Percentiles rank a stretch among this genome's conserved stretches.
These are phyloP conservation scores for Sinocyclocheilus grahami DNA, from an alignment of 2,113 vertebrate genomes.

Conservation along the genomic window DNA sequence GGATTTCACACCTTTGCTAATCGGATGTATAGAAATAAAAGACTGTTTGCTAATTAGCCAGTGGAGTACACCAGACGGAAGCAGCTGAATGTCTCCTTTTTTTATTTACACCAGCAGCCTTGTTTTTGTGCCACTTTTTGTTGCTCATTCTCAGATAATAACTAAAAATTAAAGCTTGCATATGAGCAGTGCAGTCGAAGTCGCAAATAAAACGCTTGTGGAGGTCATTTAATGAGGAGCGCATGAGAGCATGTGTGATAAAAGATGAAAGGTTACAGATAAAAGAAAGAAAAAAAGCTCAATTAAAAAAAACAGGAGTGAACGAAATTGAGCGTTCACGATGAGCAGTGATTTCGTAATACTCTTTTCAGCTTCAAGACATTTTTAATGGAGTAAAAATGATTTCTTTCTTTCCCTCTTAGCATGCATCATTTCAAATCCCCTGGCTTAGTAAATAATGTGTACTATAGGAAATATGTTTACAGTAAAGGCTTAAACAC, in stretches of 20 bases:
- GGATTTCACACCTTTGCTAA: conserved; percentile 7
- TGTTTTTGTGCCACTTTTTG: not conserved
- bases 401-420: not conserved
- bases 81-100: not conserved
- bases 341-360: not conserved
- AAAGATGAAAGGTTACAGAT: conserved; percentile 26
- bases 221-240: conserved; percentile 10
- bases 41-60: conserved; percentile 21
- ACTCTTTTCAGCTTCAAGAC: conserved; percentile 31
- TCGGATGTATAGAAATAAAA: not conserved
- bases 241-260: not conserved
- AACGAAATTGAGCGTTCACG: not conserved
- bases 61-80: not conserved
- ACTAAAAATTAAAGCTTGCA: not conserved
- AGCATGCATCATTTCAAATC: not conserved
- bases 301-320: conserved; percentile 13
- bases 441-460: not conserved
- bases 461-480: conserved; percentile 22
- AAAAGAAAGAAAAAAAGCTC: conserved; percentile 1
- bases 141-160: not conserved
- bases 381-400: conserved; percentile 41
- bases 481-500: not conserved
- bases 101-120: not conserved
- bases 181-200: not conserved
- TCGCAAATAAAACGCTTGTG: not conserved